Conservation (phyloP, 92 coral and sea anemone genomes). For the Bergia sp. region DNA sequence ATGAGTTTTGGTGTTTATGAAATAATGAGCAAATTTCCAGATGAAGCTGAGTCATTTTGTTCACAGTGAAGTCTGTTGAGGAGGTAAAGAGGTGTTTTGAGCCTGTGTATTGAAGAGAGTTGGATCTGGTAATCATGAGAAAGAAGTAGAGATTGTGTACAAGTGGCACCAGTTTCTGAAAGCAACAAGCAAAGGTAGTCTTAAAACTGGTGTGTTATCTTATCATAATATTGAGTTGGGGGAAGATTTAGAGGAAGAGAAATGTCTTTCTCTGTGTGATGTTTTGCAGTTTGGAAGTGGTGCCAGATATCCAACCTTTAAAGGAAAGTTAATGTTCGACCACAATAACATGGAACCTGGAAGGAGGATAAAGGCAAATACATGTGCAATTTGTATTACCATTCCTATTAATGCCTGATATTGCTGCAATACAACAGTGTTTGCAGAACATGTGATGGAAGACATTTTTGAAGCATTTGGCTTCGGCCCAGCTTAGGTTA, state of each 20-base stretch:
- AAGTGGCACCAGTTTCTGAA: slow-evolving; percentile 61
- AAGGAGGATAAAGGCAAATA: slow-evolving; percentile 56
- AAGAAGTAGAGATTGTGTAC: slow-evolving; percentile 60
- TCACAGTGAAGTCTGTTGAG: slow-evolving; percentile 38
- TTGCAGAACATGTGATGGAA: neutral
- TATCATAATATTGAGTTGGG: neutral
- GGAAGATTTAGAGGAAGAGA: too few relatives aligned
- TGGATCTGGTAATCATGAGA: slow-evolving; percentile 45
- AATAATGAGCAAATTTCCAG: neutral
- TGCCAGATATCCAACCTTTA: slow-evolving; percentile 51
- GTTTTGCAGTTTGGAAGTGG: too few relatives aligned
- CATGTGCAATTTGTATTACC: slow-evolving; percentile 58
- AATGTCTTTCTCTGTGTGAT: neutral
- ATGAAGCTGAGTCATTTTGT: slow-evolving; percentile 35
- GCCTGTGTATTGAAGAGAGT: slow-evolving; percentile 45
- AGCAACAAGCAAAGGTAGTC: slow-evolving; percentile 36
- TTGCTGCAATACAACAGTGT: neutral
- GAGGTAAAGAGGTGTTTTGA: slow-evolving; percentile 61
- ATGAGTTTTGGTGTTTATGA: slow-evolving; percentile 27
- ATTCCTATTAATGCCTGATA: slow-evolving; percentile 58
- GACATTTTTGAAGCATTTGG: neutral
- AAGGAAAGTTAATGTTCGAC: slow-evolving; percentile 57
- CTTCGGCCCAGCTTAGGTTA: slow-evolving; percentile 15
- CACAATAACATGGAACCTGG: slow-evolving; percentile 33
- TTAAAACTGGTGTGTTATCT: neutral